A percentile compares a stretch with the other conserved stretches of the same genome.
Conservation (phyloP, 2,113 vertebrate species). For the Eretmochelys imbricata region DNA sequence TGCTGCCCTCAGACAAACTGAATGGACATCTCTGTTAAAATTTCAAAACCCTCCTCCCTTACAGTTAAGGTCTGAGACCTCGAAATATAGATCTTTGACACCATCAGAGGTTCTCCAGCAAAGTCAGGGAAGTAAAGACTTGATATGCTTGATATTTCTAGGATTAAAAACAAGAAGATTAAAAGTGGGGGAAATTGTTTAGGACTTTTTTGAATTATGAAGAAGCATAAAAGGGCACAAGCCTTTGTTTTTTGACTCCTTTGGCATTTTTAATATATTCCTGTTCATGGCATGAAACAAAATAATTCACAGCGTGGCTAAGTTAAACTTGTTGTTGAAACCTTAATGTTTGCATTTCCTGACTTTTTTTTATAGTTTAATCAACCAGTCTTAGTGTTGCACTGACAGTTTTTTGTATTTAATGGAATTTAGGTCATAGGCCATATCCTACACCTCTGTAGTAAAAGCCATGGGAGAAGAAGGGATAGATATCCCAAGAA, state of each 20-base stretch:
- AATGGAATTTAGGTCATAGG: neutral
- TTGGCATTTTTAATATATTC: neutral
- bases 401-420: neutral
- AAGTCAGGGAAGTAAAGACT: neutral
- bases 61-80: neutral
- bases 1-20: neutral
- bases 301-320: neutral
- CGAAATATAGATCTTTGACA: neutral
- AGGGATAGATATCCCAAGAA: neutral
- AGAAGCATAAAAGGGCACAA: neutral
- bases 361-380: neutral
- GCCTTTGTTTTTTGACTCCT: neutral
- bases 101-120: neutral
- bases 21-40: neutral
- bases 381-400: neutral
- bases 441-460: accelerated
- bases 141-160: neutral
- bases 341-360: accelerated
- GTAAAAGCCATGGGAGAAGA: neutral
- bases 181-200: neutral
- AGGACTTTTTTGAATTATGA: neutral
- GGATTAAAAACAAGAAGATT: neutral
- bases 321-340: neutral
- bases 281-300: neutral
- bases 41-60: neutral